These are phyloP conservation scores for Drosophila quadrilineata DNA, from an alignment of 1,140 invertebrate genomes.

Conservation along the genomic window DNA sequence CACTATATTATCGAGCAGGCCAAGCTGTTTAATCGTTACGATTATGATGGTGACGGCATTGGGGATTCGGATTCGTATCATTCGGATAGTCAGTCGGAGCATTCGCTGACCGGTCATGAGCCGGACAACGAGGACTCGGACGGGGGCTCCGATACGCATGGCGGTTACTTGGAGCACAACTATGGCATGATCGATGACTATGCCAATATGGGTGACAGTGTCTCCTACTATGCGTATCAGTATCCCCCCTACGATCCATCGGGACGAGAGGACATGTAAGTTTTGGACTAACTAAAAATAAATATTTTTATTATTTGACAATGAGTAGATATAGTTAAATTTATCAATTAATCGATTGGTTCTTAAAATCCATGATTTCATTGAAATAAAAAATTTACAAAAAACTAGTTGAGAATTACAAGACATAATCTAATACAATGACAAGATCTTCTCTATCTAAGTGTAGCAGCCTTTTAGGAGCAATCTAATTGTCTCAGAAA, in stretches of 20 bases:
- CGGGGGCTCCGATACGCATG: conserved; percentile 84
- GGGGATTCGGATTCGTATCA: conserved; percentile 87
- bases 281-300: no score
- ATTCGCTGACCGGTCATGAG: conserved; percentile 85
- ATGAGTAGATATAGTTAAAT: background rate
- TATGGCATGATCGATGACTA: conserved; percentile 81
- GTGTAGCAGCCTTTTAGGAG: no score
- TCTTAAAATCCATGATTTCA: no score
- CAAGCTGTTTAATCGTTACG: conserved; percentile 87
- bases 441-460: no score
- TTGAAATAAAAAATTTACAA: no score
- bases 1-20: conserved; percentile 94
- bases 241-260: conserved; percentile 81
- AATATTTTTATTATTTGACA: no score
- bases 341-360: background rate
- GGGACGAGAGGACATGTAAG: conserved; percentile 78
- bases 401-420: no score
- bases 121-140: conserved; percentile 87
- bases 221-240: conserved; percentile 84
- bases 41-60: conserved; percentile 82
- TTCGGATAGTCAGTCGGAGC: conserved; percentile 83
- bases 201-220: conserved; percentile 82
- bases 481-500: no score
- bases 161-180: conserved; percentile 85
- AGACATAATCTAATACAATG: no score